Evolutionary conservation across 2,797 vertebrate species (phyloP).

Genomic region (Selene dorsalis): DNA sequence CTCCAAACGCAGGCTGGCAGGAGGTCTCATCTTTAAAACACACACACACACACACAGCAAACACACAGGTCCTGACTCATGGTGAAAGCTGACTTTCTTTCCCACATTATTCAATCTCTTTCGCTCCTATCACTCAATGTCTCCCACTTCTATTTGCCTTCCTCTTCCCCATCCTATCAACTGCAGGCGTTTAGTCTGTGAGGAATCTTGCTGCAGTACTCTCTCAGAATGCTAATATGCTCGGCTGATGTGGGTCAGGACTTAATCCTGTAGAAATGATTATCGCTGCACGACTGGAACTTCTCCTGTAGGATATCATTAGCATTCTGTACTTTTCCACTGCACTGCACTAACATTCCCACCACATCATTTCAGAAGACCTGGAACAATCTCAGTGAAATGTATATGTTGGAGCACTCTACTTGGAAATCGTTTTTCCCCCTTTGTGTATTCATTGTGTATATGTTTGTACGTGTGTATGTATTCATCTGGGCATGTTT

Average conservation of each 20-base stretch:
- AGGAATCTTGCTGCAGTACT: constrained; percentile 72
- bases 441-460: constrained; percentile 29
- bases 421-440: constrained; percentile 29
- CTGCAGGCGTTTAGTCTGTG: constrained; percentile 70
- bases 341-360: constrained; percentile 58
- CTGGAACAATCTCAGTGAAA: constrained; percentile 59
- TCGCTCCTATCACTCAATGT: constrained; percentile 34
- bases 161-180: constrained; percentile 62
- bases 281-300: constrained; percentile 79
- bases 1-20: constrained; percentile 19
- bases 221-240: constrained; percentile 82
- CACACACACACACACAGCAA: constrained; percentile 36
- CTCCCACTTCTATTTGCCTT: constrained; percentile 53
- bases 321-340: constrained; percentile 76
- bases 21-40: constrained; percentile 23
- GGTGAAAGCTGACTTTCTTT: constrained; percentile 30
- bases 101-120: constrained; percentile 59
- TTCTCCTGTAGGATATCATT: constrained; percentile 81
- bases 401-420: constrained; percentile 41
- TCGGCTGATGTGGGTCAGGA: constrained; percentile 82
- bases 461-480: background rate
- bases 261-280: constrained; percentile 85
- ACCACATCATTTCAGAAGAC: constrained; percentile 61
- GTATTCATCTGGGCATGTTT: background rate
- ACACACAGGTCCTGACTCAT: constrained; percentile 19